Conservation (phyloP, 2,113 vertebrate species). For the Bubalus kerabau region DNA sequence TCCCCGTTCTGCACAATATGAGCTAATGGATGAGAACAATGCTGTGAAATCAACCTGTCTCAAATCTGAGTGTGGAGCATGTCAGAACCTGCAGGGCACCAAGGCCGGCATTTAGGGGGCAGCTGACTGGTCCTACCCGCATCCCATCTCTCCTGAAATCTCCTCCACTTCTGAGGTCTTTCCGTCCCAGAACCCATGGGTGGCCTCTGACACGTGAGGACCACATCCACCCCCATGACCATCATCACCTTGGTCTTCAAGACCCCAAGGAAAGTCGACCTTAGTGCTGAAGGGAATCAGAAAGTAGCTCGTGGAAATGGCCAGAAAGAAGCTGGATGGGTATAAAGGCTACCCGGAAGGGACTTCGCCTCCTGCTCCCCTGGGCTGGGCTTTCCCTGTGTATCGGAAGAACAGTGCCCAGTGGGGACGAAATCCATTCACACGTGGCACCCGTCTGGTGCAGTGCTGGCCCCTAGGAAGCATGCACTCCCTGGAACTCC, state of each 20-base stretch:
- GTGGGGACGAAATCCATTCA: accelerated
- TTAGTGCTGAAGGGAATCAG: neutral
- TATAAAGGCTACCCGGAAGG: neutral
- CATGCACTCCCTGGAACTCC: neutral
- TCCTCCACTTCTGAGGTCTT: neutral
- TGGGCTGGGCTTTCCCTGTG: too few relatives aligned
- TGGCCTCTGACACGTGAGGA: neutral
- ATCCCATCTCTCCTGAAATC: accelerated
- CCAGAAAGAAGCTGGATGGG: accelerated
- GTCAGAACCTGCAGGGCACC: neutral
- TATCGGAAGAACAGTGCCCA: accelerated
- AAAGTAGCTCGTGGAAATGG: accelerated
- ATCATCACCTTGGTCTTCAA: neutral
- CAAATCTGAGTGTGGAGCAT: neutral
- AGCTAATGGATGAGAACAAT: slow-evolving; percentile 33
- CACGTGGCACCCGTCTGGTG: accelerated
- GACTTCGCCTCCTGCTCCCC: neutral
- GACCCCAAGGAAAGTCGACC: neutral
- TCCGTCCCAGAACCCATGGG: neutral
- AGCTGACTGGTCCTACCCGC: accelerated
- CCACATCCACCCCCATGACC: accelerated
- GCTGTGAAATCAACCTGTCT: neutral
- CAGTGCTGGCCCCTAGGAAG: neutral
- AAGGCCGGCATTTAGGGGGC: neutral
- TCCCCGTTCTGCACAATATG: neutral